These are phyloP conservation scores for Antennarius maculatus DNA, from an alignment of 2,797 vertebrate genomes.

Conservation along the genomic window DNA sequence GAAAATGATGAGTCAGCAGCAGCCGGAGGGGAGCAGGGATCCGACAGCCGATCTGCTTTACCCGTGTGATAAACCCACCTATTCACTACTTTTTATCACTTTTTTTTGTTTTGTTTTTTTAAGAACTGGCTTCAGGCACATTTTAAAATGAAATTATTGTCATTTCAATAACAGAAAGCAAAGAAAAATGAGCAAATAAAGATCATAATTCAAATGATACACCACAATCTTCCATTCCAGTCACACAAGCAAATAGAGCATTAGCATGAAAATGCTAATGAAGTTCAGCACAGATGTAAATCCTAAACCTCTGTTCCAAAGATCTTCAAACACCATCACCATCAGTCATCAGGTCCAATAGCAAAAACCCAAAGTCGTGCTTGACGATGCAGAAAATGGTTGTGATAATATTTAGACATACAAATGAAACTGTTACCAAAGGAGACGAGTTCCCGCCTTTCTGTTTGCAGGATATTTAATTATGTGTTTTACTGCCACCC, in stretches of 20 bases:
- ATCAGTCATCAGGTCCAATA: not conserved
- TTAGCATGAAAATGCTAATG: conserved; percentile 17
- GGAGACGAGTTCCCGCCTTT: conserved; percentile 17
- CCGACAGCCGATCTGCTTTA: not conserved
- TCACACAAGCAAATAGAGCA: conserved; percentile 6
- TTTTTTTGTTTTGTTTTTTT: not conserved
- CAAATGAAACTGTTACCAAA: conserved; percentile 40
- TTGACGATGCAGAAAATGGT: conserved; percentile 36
- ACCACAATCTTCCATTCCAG: conserved; percentile 37
- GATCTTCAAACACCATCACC: not conserved
- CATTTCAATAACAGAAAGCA: conserved; percentile 30
- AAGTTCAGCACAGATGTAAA: not conserved
- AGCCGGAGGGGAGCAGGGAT: conserved; percentile 9
- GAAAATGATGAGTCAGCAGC: conserved; percentile 10
- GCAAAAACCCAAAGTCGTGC: conserved; percentile 17
- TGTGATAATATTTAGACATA: conserved; percentile 54
- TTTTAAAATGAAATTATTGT: conserved; percentile 12
- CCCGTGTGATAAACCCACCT: not conserved
- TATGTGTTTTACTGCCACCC: conserved; percentile 13
- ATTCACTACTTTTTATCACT: not conserved
- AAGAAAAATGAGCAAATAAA: conserved; percentile 4
- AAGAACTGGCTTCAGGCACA: conserved; percentile 8
- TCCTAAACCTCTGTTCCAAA: not conserved
- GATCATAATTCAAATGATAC: conserved; percentile 13
- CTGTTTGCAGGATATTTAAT: conserved; percentile 3